These are phyloP conservation scores for Apis cerana DNA, from an alignment of 1,140 invertebrate species.

Conservation along the genomic window DNA sequence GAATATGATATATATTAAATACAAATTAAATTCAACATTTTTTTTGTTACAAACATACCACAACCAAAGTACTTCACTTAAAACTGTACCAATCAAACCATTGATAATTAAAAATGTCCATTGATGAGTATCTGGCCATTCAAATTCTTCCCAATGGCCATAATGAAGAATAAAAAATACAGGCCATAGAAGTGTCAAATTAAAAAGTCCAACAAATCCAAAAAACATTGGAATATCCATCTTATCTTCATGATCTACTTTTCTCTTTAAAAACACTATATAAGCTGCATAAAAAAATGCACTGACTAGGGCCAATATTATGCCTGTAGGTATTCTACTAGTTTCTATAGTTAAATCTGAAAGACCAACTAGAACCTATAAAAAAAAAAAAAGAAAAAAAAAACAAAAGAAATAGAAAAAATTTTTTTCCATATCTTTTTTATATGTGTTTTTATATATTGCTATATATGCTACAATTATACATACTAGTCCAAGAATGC, in stretches of 20 bases:
- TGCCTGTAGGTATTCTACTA: constrained; percentile 85
- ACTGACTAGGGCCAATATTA: constrained; percentile 89
- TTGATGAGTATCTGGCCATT: constrained; percentile 90
- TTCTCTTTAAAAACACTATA: constrained; percentile 90
- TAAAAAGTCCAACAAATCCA: constrained; percentile 94
- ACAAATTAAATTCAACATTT: neutral
- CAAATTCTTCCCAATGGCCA: constrained; percentile 88
- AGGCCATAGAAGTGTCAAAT: constrained; percentile 91
- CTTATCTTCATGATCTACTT: constrained; percentile 92
- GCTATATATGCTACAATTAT: neutral
- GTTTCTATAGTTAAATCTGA: constrained; percentile 84
- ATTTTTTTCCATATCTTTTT: too few species aligned
- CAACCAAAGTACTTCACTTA: constrained; percentile 93
- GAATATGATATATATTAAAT: neutral
- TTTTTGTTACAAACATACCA: constrained; percentile 84
- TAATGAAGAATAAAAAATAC: constrained; percentile 92
- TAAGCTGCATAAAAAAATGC: constrained; percentile 93
- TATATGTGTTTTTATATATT: neutral
- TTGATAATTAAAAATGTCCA: constrained; percentile 90
- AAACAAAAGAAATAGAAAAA: too few species aligned
- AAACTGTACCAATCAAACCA: constrained; percentile 92
- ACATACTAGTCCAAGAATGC: constrained; percentile 89
- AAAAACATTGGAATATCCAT: constrained; percentile 95
- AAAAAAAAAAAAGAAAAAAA: constrained; percentile 55
- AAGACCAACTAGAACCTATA: constrained; percentile 86